phyloP scores from a whole-genome alignment of 2,888 invertebrate genomes.

The Drosophila tanythrix region DNA sequence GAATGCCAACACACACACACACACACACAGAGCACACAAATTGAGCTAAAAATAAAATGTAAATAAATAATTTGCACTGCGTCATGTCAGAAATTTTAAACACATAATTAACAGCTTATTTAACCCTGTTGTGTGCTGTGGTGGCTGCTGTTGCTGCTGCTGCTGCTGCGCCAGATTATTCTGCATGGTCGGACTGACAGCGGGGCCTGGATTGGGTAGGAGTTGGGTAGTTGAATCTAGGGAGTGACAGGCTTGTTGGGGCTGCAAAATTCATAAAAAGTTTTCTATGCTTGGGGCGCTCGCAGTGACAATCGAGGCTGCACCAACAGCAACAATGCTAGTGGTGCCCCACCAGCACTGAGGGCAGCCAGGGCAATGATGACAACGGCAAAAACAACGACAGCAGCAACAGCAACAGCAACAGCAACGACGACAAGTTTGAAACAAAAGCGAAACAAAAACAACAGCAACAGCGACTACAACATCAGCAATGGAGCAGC shows the following conservation, averaged over 20 bases:
- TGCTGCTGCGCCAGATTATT: conserved; percentile 65
- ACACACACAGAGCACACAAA: conserved; percentile 21
- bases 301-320: conserved; percentile 78
- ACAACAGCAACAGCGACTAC: conserved; percentile 52
- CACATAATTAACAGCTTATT: conserved; percentile 82
- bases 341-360: conserved; percentile 22
- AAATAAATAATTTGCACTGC: conserved; percentile 79
- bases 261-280: conserved; percentile 72
- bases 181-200: conserved; percentile 47
- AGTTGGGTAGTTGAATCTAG: not conserved
- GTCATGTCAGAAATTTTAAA: conserved; percentile 78
- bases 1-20: not conserved
- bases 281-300: conserved; percentile 79
- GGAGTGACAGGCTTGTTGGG: conserved; percentile 12
- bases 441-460: conserved; percentile 68
- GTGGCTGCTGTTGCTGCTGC: conserved; percentile 23
- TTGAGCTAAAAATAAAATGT: conserved; percentile 72
- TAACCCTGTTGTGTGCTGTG: conserved; percentile 69
- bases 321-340: conserved; percentile 64
- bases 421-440: conserved; percentile 54
- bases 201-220: not conserved
- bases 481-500: conserved; percentile 45
- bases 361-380: conserved; percentile 68
- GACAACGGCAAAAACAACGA: conserved; percentile 64
- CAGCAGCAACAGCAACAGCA: conserved; percentile 53